phyloP scores from a whole-genome alignment of 2,888 invertebrate genomes.

The Drosophila cyrtoloma region DNA sequence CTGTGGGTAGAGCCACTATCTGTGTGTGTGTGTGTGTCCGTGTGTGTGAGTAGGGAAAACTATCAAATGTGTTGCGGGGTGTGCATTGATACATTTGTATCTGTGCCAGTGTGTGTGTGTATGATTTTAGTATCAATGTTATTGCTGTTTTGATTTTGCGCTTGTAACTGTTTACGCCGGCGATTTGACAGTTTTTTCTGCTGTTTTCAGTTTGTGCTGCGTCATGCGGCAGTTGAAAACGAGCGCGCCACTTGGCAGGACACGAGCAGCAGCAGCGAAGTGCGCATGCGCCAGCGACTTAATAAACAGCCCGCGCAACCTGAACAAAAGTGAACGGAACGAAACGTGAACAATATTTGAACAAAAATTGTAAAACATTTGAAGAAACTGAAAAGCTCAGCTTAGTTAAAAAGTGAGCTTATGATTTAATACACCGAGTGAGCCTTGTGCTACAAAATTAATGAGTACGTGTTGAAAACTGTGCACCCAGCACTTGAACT shows the following conservation, averaged over 20 bases:
- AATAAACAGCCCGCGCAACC: slow-evolving; percentile 32
- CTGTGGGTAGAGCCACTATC: slow-evolving; percentile 53
- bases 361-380: neutral
- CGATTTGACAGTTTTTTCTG: slow-evolving; percentile 66
- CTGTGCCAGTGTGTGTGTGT: slow-evolving; percentile 33
- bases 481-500: neutral
- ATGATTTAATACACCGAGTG: neutral
- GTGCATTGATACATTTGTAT: slow-evolving; percentile 47
- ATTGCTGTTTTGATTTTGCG: slow-evolving; percentile 79
- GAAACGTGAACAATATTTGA: slow-evolving; percentile 6
- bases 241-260: slow-evolving; percentile 84
- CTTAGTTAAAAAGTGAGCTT: slow-evolving; percentile 16
- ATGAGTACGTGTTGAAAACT: slow-evolving; percentile 47
- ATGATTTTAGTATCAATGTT: slow-evolving; percentile 78
- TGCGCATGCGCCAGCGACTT: slow-evolving; percentile 64
- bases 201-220: slow-evolving; percentile 76
- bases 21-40: slow-evolving; percentile 8
- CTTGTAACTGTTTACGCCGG: slow-evolving; percentile 56
- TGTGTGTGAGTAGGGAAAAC: slow-evolving; percentile 57
- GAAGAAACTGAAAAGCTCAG: neutral
- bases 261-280: slow-evolving; percentile 72
- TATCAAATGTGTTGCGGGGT: slow-evolving; percentile 69
- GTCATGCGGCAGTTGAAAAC: slow-evolving; percentile 83
- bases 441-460: slow-evolving; percentile 24
- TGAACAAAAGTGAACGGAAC: slow-evolving; percentile 31